Percentiles rank a stretch among this genome's conserved stretches.
Conservation (phyloP, 2,888 invertebrate species). For the Aleiodes leptofemur region DNA sequence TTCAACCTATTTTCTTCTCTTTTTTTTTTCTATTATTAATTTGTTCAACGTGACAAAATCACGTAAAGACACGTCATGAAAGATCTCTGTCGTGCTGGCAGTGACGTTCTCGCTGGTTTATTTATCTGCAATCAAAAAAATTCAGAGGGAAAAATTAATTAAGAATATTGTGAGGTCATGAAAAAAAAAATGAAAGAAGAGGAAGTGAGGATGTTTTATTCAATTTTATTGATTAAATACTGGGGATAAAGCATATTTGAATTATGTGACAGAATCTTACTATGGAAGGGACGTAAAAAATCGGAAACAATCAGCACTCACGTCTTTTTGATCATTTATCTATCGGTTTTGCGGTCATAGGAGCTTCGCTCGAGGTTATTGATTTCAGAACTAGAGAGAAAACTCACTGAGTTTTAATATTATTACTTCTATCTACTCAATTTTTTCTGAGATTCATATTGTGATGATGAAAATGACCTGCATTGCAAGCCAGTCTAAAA, state of each 20-base stretch:
- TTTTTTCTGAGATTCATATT: too few relatives aligned
- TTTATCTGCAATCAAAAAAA: constrained; percentile 56
- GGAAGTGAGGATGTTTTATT: too few relatives aligned
- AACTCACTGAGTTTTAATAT: too few relatives aligned
- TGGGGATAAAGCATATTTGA: neutral
- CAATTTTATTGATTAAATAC: neutral
- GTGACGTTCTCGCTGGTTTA: constrained; percentile 54
- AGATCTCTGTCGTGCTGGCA: constrained; percentile 52
- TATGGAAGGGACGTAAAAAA: constrained; percentile 1
- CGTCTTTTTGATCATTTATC: too few relatives aligned
- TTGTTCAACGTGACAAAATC: neutral
- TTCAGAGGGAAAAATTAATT: constrained; percentile 37
- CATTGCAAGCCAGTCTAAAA: too few relatives aligned
- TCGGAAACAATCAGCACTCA: too few relatives aligned
- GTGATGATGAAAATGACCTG: too few relatives aligned
- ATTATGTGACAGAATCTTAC: neutral
- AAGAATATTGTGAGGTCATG: neutral
- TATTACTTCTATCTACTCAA: too few relatives aligned
- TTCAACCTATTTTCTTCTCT: constrained; percentile 1
- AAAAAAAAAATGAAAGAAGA: neutral
- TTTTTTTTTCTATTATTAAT: neutral
- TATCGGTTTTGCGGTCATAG: too few relatives aligned
- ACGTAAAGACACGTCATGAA: constrained; percentile 39
- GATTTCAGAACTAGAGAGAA: too few relatives aligned
- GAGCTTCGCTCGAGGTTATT: too few relatives aligned